Evolutionary conservation across 37 sponge, comb jelly and placozoan species (phyloP), one percentile per base, ranked within the genome.

Genomic region (Spongilla lacustris): DNA sequence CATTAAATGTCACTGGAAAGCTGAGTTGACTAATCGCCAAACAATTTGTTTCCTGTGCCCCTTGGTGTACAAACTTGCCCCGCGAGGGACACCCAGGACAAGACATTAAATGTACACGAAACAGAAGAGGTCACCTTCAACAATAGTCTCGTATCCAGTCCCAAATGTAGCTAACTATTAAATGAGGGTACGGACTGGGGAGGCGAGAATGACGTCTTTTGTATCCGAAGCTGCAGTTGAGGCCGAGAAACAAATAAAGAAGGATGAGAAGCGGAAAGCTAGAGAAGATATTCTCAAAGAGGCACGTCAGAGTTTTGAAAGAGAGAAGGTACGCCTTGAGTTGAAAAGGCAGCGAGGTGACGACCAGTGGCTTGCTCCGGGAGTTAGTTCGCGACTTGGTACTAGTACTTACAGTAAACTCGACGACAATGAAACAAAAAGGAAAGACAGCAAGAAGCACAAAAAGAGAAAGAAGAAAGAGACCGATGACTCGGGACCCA

Each of bases 341-440:
- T 26, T 31, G 35, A 85, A 77, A 46, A 35, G 83, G 71, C 33
- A 66, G 34, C 41, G 76, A 12, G 91, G 91, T 27, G 91, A 91
- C 23, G 91, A 91, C 38, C 25, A 58, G 8, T 91, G 86, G 86
- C 76, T 91, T 21, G 82, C 80, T 24, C 86, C 91, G 19, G 82
- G 70, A 0, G 58, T 91, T 21, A 74, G 28, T 31, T 24, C 36
- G 10, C 36, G 79, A 13, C 73, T 88, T 19, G 72, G 83, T 11
- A 24, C 82, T n/a, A n/a, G n/a, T n/a, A n/a, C n/a, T n/a, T n/a
- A n/a, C n/a, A n/a, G n/a, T n/a, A n/a, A n/a, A 14, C 35, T 70
- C 3, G 50, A 35, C 10, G 41, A 74, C 0, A 36, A 50, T 22
- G 68, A 27, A 3, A 21, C 77, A 0, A 23, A 76, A 22, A 78